phyloP scores from a whole-genome alignment of 2,113 vertebrate genomes.

The Piprites chloris region DNA sequence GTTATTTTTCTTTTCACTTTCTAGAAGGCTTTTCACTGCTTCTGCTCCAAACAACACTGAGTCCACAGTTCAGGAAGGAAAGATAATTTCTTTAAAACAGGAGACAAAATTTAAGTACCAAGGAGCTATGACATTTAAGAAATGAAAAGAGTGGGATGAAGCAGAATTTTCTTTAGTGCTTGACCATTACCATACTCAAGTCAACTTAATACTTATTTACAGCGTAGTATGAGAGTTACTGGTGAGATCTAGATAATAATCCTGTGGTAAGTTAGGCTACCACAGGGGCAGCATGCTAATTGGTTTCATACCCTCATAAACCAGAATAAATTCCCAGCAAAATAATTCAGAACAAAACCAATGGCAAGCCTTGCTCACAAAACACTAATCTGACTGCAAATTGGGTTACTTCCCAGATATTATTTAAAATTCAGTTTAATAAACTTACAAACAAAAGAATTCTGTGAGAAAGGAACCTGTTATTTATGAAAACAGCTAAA shows the following conservation, averaged over 20 bases:
- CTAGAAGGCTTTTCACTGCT: not conserved
- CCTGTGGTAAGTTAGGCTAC: not conserved
- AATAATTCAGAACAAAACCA: constrained; percentile 18
- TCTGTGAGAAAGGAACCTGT: not conserved
- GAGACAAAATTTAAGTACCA: not conserved
- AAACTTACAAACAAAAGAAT: not conserved
- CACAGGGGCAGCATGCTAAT: not conserved
- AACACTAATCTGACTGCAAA: not conserved
- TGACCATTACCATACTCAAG: not conserved
- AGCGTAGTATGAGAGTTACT: not conserved
- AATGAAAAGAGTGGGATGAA: not conserved
- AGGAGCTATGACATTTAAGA: not conserved
- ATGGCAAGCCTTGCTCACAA: not conserved
- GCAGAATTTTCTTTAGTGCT: not conserved
- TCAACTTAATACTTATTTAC: not conserved
- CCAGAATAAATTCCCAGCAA: not conserved
- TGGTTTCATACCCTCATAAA: not conserved
- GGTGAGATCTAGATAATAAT: not conserved
- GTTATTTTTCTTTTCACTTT: not conserved
- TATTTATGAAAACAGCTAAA: constrained; percentile 12
- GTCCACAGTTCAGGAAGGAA: not conserved
- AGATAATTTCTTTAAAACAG: not conserved
- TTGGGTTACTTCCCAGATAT: not conserved
- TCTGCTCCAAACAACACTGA: not conserved
- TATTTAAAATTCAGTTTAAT: not conserved